phyloP scores from a whole-genome alignment of 2,888 invertebrate species.

The Diabrotica balteata region DNA sequence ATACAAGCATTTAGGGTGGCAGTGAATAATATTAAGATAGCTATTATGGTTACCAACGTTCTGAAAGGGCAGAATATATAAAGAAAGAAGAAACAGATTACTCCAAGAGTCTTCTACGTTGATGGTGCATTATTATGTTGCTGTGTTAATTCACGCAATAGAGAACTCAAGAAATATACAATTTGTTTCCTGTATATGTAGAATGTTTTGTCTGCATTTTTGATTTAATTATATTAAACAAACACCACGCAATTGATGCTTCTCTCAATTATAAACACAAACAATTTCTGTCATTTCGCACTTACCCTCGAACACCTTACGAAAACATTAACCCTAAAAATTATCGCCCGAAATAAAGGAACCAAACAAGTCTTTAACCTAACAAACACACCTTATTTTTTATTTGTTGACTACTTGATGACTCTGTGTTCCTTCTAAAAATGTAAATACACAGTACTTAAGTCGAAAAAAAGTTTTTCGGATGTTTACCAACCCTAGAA shows the following conservation, averaged over 20 bases:
- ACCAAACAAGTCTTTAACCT: constrained; percentile 27
- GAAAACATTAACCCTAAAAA: constrained; percentile 13
- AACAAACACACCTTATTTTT: constrained; percentile 36
- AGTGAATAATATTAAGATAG: too few relatives aligned
- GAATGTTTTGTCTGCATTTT: background rate
- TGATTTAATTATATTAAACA: background rate
- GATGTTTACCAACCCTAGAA: constrained; percentile 1
- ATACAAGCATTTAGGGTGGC: too few relatives aligned
- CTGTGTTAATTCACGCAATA: too few relatives aligned
- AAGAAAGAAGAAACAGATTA: too few relatives aligned
- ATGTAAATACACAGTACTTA: constrained; percentile 21
- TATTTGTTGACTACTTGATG: constrained; percentile 39
- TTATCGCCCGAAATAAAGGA: constrained; percentile 14
- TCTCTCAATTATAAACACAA: background rate
- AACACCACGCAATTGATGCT: background rate
- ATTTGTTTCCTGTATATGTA: too few relatives aligned
- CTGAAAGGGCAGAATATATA: too few relatives aligned
- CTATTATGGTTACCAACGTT: too few relatives aligned
- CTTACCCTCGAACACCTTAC: constrained; percentile 3
- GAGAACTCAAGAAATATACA: too few relatives aligned
- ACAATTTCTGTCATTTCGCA: background rate
- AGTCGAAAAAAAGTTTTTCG: constrained; percentile 21
- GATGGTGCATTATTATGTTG: too few relatives aligned
- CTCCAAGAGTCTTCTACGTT: too few relatives aligned
- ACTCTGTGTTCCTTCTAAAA: constrained; percentile 17